Evolutionary conservation across 2,113 vertebrate genomes (phyloP), one percentile per base, ranked within the genome.

Genomic region (Eleginops maclovinus): DNA sequence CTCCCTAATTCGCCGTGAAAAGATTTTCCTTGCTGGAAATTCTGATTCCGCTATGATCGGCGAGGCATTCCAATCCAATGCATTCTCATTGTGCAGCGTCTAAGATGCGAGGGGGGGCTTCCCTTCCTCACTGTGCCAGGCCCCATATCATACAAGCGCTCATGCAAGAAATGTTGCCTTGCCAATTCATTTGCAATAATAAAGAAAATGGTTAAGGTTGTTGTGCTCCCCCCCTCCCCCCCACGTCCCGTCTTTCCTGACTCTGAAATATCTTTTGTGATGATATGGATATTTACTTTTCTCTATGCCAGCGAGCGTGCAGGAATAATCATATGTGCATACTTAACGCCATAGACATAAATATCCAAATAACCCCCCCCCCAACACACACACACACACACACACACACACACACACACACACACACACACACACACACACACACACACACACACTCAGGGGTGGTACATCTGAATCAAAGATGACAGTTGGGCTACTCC

Each of bases 21-120:
- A 99, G 97, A 98, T 99, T 99, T 98, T 98, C 97, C 97, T 98
- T 97, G 97, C 96, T 98, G 97, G 97, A 99, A 98, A 99, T 98
- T 98, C 96, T 96, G 97, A 99, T 98, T 98, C 96, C 92, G 89
- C 97, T 97, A 96, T 98, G 98, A 99, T 98, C 97, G 95, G 95
- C 96, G 97, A 99, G 96, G 96, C 97, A 98, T 99, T 99, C 97
- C 96, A 95, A 97, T 96, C 97, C 96, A 95, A 95, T 96, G 97
- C 96, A 95, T 97, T 98, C 95, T 96, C 96, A 98, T 98, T 99
- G 97, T 98, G 96, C 93, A 91, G 93, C 93, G 93, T 96, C 95
- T 97, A 94, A 97, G 96, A 97, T 95, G 95, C 94, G 22, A 14
- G 61, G 65, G 92, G n/a, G 84, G 77, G 91, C 88, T 95, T 90